Evolutionary conservation across 92 coral and sea anemone genomes (phyloP).

Genomic region (Galaxea fascicularis): DNA sequence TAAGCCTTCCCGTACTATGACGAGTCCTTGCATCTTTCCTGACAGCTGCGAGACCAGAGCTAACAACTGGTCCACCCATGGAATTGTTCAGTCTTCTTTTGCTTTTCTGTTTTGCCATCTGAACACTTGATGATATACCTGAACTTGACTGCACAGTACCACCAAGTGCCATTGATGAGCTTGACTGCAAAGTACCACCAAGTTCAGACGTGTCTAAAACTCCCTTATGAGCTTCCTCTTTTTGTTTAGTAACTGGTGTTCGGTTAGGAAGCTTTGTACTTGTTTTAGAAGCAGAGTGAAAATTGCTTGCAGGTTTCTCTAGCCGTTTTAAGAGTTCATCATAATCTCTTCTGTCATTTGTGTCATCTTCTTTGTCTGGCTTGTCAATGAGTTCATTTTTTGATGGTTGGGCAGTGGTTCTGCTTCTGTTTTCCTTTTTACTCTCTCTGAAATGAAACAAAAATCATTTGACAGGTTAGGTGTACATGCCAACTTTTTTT

Average conservation of each 20-base stretch:
- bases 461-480: background rate
- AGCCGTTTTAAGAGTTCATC: constrained; percentile 69
- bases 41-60: constrained; percentile 65
- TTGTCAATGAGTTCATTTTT: background rate
- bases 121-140: background rate
- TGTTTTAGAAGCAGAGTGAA: background rate
- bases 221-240: background rate
- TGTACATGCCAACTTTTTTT: background rate
- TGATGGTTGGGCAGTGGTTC: constrained; percentile 29
- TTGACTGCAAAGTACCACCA: background rate
- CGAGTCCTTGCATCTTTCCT: constrained; percentile 12
- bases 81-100: constrained; percentile 43
- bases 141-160: background rate
- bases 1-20: constrained; percentile 35
- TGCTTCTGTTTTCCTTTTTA: constrained; percentile 38
- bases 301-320: constrained; percentile 53
- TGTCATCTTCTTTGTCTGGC: constrained; percentile 5
- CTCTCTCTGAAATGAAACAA: constrained; percentile 11
- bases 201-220: background rate
- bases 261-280: background rate
- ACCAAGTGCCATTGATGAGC: background rate
- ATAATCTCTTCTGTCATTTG: constrained; percentile 60
- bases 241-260: background rate
- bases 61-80: constrained; percentile 67
- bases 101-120: constrained; percentile 24